Percentiles rank a stretch among this genome's conserved stretches.
Evolutionary conservation across 2,797 vertebrate species (phyloP).

Genomic region (Otolemur crassicaudatus): DNA sequence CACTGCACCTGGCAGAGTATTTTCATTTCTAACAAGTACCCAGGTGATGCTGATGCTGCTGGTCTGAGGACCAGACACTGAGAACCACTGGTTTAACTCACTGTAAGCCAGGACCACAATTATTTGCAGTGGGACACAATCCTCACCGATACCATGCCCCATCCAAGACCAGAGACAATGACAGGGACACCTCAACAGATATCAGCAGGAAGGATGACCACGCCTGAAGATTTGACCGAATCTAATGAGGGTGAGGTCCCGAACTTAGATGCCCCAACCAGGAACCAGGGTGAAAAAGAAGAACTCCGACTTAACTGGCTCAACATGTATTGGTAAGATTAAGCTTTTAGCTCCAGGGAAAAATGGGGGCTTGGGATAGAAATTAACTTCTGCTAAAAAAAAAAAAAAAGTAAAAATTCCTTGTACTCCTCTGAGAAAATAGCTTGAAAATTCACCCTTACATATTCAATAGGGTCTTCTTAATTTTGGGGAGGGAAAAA

Average conservation of each 20-base stretch:
- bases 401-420: background rate
- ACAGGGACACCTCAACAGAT: background rate
- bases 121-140: background rate
- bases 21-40: background rate
- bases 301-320: background rate
- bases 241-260: background rate
- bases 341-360: background rate
- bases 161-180: background rate
- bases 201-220: background rate
- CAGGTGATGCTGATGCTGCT: background rate
- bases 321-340: background rate
- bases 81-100: background rate
- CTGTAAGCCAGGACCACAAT: background rate
- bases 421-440: background rate
- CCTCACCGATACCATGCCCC: background rate
- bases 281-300: background rate
- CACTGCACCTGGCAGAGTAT: no score
- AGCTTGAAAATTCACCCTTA: background rate
- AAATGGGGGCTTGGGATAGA: background rate
- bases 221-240: background rate
- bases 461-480: background rate
- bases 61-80: background rate
- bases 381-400: background rate
- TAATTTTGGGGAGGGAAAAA: constrained; percentile 39
- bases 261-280: background rate